Evolutionary conservation across 92 coral and sea anemone species (phyloP), one percentile per base, ranked within the genome.

Genomic region (Epizoanthus stellaris): DNA sequence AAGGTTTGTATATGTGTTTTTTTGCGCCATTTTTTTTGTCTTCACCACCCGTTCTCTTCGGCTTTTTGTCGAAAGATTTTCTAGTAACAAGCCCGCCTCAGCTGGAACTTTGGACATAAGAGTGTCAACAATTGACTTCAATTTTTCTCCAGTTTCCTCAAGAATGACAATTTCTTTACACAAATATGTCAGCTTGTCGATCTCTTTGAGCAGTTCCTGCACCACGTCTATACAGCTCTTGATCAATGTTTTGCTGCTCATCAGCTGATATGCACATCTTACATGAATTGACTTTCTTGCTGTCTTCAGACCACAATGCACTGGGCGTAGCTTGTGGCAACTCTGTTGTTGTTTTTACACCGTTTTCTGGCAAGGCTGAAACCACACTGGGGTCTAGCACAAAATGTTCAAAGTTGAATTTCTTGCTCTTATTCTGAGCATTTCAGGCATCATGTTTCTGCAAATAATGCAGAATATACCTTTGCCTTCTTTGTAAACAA

Each of bases 381-480:
- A n/a, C 21, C n/a, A 17, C 74, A 68, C 17, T 40, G 49, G 38
- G 73, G 36, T 68, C 73, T 14, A 68, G 23, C 4, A 11, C 15
- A 20, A 68, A 68, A 13, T 30, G 66, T 25, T 85, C 66, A 6
- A 52, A 14, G 40, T 21, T 75, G 40, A 75, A 75, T 75, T 49
- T 75, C 34, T 62, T 75, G 58, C 64, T 53, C 66, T 75, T 75
- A 63, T 75, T 75, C 62, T 75, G 81, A 21, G 21, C 34, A 75
- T 75, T 75, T 60, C 1, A 14, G 66, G 62, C 62, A 36, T 75
- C 45, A 63, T 84, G 81, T 25, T 58, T 73, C 70, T 71, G 73
- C 81, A 84, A 1, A 84, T 34, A 30, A 84, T 21, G 57, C 73
- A 85, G 64, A 60, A 85, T 60, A 42, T 73, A 4, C 77, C 56